Conservation (phyloP, 2,888 invertebrate species). For the Balanococcus diminutus region DNA sequence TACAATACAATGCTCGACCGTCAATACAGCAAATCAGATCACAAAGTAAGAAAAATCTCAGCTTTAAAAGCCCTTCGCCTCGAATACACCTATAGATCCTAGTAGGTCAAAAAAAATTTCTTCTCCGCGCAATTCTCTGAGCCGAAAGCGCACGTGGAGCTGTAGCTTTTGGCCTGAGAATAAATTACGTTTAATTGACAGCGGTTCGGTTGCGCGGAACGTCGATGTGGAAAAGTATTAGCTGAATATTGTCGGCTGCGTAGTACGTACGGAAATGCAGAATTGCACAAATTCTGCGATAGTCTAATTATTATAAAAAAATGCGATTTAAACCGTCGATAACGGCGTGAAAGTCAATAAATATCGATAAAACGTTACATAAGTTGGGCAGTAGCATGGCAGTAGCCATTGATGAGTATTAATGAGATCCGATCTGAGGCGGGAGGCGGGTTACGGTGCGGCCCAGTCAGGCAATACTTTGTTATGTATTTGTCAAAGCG, state of each 20-base stretch:
- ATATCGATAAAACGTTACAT: slow-evolving; percentile 50
- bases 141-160: neutral
- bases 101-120: slow-evolving; percentile 11
- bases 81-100: too few species aligned
- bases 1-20: neutral
- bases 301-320: slow-evolving; percentile 47
- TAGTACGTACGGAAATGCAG: neutral
- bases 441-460: too few species aligned
- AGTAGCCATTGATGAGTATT: slow-evolving; percentile 43
- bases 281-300: slow-evolving; percentile 39
- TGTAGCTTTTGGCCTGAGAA: neutral
- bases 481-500: slow-evolving; percentile 16
- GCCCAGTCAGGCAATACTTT: neutral
- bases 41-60: neutral
- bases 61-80: neutral
- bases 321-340: slow-evolving; percentile 39
- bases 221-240: slow-evolving; percentile 27
- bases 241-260: neutral
- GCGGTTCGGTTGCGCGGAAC: neutral
- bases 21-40: neutral
- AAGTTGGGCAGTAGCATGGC: slow-evolving; percentile 31
- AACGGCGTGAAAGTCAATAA: slow-evolving; percentile 53
- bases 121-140: neutral
- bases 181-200: slow-evolving; percentile 37
- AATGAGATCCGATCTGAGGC: slow-evolving; percentile 1